Percentiles rank a stretch among this genome's conserved stretches.
Evolutionary conservation across 2,797 vertebrate genomes (phyloP).

Genomic region (Pteronotus mesoamericanus): DNA sequence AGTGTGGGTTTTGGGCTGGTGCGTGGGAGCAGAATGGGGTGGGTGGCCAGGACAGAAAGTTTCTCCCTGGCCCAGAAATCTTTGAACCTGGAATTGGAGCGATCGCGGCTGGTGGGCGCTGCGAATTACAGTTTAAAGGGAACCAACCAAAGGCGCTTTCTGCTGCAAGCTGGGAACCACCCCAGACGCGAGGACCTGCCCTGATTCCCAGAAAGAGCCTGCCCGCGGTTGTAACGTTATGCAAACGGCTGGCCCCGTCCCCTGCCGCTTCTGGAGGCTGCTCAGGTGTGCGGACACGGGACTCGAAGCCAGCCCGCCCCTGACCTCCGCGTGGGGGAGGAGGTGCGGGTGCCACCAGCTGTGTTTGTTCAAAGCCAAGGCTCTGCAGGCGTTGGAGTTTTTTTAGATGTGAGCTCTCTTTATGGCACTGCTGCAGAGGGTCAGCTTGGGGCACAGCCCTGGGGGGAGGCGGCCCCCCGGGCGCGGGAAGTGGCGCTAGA

Average conservation of each 20-base stretch:
- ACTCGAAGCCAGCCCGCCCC: not conserved
- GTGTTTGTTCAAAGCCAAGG: conserved; percentile 55
- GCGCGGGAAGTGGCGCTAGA: conserved; percentile 31
- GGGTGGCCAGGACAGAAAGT: conserved; percentile 18
- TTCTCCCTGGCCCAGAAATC: conserved; percentile 61
- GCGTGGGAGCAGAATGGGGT: not conserved
- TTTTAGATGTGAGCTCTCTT: conserved; percentile 45
- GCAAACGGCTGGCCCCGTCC: not conserved
- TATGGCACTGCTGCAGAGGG: conserved; percentile 19
- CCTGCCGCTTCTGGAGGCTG: not conserved
- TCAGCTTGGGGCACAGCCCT: conserved; percentile 43
- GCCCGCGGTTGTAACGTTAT: not conserved
- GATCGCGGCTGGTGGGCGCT: conserved; percentile 62
- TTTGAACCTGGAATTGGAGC: conserved; percentile 69
- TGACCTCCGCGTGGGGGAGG: conserved; percentile 10
- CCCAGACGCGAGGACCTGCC: not conserved
- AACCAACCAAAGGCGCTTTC: conserved; percentile 38
- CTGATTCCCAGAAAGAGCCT: not conserved
- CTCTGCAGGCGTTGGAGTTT: conserved; percentile 23
- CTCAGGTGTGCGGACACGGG: not conserved
- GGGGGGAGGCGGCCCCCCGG: conserved; percentile 40
- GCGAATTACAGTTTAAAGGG: conserved; percentile 55
- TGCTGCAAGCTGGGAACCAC: conserved; percentile 26
- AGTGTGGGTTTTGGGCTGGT: not conserved
- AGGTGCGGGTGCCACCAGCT: not conserved